Base-by-base conservation (phyloP, 1,140 invertebrate genomes). In the Pseudobourletiella spinata region DNA sequence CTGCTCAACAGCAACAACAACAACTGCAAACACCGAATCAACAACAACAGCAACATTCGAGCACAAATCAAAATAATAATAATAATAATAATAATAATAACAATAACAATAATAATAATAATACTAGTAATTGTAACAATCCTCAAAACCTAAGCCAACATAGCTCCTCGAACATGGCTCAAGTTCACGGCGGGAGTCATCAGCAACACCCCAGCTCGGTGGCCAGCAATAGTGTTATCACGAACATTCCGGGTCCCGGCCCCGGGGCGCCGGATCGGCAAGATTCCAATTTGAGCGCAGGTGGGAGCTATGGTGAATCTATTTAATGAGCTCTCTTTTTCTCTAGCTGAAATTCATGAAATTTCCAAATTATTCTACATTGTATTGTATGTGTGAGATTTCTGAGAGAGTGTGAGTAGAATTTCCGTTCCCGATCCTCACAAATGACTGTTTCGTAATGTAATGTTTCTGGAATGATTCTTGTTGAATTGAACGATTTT, bases 241-340 rank as follows among this genome's bases (percentile, higher is more conserved):
- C 46, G 84, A 87, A 83, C 51, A 42, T 39, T 18, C 50, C 63
- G 43, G 66, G 66, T 42, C 65, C 56, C 20, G 65, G 61, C 26
- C 68, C 65, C 57, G 67, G 60, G 46, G 58, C 51, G 30, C 32
- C 24, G 44, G 48, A 32, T 18, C 2, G 22, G 3, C 89, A 91
- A 82, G 89, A 92, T 83, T 93, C 89, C 79, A 93, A 92, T 84
- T 89, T 92, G 86, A 92, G 89, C 83, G 91, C 88, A 82, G 86
- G 86, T 87, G 75, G 77, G 74, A n/a, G 32, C 32, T 11, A 39
- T 39, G n/a, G n/a, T n/a, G n/a, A n/a, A n/a, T n/a, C n/a, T n/a
- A n/a, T n/a, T n/a, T n/a, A n/a, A 74, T 50, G 16, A 39, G 6
- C 42, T 50, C 46, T 50, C 22, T 22, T 11, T 22, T 50, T 14